A percentile compares a stretch with the other conserved stretches of the same genome.
Evolutionary conservation across 2,797 vertebrate species (phyloP).

Genomic region (Gobio occitaniae): DNA sequence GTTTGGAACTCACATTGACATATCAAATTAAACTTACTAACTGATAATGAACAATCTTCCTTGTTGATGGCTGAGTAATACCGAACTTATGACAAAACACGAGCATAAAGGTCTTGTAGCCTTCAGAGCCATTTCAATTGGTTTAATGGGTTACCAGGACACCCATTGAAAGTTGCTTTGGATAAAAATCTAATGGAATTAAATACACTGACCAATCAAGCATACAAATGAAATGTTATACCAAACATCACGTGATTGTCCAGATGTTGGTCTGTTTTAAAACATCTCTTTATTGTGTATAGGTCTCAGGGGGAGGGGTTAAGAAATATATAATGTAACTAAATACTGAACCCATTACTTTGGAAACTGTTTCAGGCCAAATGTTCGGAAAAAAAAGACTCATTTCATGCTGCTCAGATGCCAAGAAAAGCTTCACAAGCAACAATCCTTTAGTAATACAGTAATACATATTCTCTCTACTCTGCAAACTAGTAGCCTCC

Average conservation of each 20-base stretch:
- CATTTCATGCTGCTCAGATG: not conserved
- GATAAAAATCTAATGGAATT: not conserved
- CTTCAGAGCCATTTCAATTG: not conserved
- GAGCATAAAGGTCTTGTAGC: not conserved
- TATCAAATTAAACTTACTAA: too few relatives aligned
- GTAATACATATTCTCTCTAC: not conserved
- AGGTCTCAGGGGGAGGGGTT: not conserved
- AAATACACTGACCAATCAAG: not conserved
- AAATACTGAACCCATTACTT: not conserved
- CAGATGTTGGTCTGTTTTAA: not conserved
- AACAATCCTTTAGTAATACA: not conserved
- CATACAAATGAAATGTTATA: not conserved
- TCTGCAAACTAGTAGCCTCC: not conserved
- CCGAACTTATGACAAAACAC: not conserved
- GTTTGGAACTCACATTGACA: not conserved
- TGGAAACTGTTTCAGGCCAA: too few relatives aligned
- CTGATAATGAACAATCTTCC: not conserved
- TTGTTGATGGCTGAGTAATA: not conserved
- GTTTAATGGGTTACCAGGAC: not conserved
- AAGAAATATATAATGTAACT: not conserved
- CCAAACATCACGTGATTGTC: not conserved
- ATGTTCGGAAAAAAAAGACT: not conserved
- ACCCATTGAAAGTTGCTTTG: not conserved
- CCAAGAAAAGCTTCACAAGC: not conserved
- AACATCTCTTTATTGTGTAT: not conserved